phyloP scores from a whole-genome alignment of 2,113 vertebrate genomes.

The Nematolebias whitei region DNA sequence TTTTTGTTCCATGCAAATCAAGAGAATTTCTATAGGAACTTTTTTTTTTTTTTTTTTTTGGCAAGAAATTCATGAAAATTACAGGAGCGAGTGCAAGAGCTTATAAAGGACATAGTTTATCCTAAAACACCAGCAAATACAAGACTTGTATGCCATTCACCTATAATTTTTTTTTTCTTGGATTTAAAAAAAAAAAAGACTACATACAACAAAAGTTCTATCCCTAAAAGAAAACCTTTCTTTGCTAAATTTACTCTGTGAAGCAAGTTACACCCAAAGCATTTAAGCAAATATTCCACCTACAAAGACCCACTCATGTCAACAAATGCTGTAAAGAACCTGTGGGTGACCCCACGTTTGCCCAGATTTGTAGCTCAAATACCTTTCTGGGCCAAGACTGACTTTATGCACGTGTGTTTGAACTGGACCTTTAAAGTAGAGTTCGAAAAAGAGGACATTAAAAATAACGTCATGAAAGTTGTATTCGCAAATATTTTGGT shows the following conservation, averaged over 20 bases:
- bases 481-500: conserved; percentile 11
- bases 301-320: conserved; percentile 53
- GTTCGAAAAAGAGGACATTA: conserved; percentile 26
- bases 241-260: conserved; percentile 56
- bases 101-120: not conserved
- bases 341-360: conserved; percentile 37
- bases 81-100: not conserved
- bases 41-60: too few species aligned
- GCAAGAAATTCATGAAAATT: not conserved
- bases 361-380: conserved; percentile 52
- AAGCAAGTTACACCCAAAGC: conserved; percentile 35
- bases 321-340: conserved; percentile 43
- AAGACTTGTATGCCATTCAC: not conserved
- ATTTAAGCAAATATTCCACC: conserved; percentile 64
- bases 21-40: too few species aligned
- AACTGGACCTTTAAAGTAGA: conserved; percentile 27
- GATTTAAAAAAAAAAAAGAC: conserved; percentile 33
- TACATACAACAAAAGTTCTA: conserved; percentile 34
- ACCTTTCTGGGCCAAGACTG: conserved; percentile 46
- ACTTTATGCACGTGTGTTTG: conserved; percentile 61
- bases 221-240: conserved; percentile 23
- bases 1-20: too few species aligned
- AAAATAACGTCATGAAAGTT: conserved; percentile 30
- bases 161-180: not conserved
- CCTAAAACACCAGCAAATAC: not conserved